These are phyloP conservation scores for Neogobius melanostomus DNA, from an alignment of 2,113 vertebrate species.

Conservation along the genomic window DNA sequence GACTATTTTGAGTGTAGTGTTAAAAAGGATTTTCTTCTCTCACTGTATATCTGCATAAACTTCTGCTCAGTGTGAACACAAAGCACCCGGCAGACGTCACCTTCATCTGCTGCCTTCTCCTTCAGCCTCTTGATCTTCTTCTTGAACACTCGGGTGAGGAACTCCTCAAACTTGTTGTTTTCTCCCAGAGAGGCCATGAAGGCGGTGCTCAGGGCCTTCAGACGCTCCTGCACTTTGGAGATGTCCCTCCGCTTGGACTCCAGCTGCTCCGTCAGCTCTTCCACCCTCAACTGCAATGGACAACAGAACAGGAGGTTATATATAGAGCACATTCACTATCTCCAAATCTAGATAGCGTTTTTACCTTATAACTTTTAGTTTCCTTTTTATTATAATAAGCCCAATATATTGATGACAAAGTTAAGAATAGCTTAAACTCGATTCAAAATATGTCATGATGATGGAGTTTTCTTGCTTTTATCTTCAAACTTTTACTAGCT, in stretches of 20 bases:
- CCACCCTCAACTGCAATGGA: conserved; percentile 75
- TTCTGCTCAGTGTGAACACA: neutral
- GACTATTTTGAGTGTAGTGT: too few relatives aligned
- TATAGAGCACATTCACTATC: neutral
- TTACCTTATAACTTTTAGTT: too few relatives aligned
- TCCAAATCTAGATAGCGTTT: neutral
- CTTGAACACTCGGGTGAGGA: conserved; percentile 85
- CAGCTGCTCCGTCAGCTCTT: conserved; percentile 77
- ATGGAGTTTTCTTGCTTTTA: too few relatives aligned
- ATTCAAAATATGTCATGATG: too few relatives aligned
- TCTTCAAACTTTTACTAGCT: too few relatives aligned
- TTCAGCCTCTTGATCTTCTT: conserved; percentile 80
- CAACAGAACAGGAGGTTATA: neutral
- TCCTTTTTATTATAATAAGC: too few relatives aligned
- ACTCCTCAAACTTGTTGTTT: conserved; percentile 82
- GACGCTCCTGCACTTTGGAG: conserved; percentile 78
- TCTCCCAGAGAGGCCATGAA: conserved; percentile 85
- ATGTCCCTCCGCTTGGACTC: conserved; percentile 80
- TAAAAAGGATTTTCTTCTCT: too few relatives aligned
- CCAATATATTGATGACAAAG: too few relatives aligned
- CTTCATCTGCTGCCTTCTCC: neutral
- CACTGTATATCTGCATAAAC: too few relatives aligned
- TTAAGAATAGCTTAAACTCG: too few relatives aligned
- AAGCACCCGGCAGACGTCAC: neutral
- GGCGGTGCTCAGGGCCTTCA: conserved; percentile 74